phyloP scores from a whole-genome alignment of 53 echinoderm and acorn worm genomes.

The Crossaster papposus region DNA sequence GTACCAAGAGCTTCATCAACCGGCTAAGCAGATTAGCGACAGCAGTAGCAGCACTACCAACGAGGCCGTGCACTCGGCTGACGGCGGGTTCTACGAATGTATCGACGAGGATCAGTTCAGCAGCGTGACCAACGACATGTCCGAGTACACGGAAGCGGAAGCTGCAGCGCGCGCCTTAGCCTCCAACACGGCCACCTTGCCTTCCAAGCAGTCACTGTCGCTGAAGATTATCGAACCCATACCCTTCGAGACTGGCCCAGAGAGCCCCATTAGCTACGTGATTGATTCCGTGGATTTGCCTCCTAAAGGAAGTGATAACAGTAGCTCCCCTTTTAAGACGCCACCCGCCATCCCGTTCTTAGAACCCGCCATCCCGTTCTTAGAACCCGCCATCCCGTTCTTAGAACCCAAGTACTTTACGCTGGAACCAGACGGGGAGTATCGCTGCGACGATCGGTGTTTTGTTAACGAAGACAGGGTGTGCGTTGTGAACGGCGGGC shows the following conservation, averaged over 20 bases:
- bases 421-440: constrained; percentile 41
- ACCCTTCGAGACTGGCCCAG: constrained; percentile 49
- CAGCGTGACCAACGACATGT: constrained; percentile 43
- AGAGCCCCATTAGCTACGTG: constrained; percentile 50
- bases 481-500: neutral
- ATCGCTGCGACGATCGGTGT: constrained; percentile 10
- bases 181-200: constrained; percentile 37
- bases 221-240: constrained; percentile 34
- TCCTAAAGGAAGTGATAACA: neutral
- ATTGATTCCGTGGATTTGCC: constrained; percentile 20
- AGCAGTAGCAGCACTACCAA: constrained; percentile 43
- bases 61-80: constrained; percentile 46
- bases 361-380: constrained; percentile 38
- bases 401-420: constrained; percentile 56
- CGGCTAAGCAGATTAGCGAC: constrained; percentile 6
- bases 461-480: neutral
- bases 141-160: constrained; percentile 46
- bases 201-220: constrained; percentile 44
- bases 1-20: constrained; percentile 52
- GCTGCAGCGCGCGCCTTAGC: constrained; percentile 1
- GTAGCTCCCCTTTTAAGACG: constrained; percentile 4
- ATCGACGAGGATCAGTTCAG: constrained; percentile 58
- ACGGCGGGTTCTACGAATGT: constrained; percentile 56
- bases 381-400: constrained; percentile 17
- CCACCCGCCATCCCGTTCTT: constrained; percentile 20